These are phyloP conservation scores for Harpalus rufipes DNA, from an alignment of 2,888 invertebrate species.

Conservation along the genomic window DNA sequence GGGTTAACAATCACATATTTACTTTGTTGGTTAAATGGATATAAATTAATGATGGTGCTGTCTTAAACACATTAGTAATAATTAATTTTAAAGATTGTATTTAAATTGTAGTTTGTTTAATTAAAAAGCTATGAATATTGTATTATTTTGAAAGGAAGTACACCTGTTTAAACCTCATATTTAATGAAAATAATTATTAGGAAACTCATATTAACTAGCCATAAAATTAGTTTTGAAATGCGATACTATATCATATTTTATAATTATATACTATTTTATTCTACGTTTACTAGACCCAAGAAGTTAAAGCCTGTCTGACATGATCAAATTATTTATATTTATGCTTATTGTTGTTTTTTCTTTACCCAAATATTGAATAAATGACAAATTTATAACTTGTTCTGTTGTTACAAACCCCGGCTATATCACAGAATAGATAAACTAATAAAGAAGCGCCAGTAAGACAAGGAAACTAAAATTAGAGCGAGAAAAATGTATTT, in stretches of 20 bases:
- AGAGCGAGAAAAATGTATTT: too few relatives aligned
- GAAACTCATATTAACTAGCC: neutral
- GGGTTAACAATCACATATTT: slow-evolving; percentile 38
- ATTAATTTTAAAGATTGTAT: slow-evolving; percentile 27
- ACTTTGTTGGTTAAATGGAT: slow-evolving; percentile 39
- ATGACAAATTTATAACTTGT: too few relatives aligned
- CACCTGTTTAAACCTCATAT: neutral
- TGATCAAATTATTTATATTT: too few relatives aligned
- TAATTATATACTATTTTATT: neutral
- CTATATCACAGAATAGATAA: too few relatives aligned
- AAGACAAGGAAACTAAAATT: too few relatives aligned
- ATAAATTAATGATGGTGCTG: slow-evolving; percentile 26
- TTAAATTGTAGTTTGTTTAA: neutral
- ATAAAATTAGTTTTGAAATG: neutral
- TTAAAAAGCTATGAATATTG: slow-evolving; percentile 2
- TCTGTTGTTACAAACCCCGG: too few relatives aligned
- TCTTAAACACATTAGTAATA: slow-evolving; percentile 12
- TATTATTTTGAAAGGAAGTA: neutral
- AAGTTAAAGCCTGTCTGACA: too few relatives aligned
- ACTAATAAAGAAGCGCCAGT: too few relatives aligned
- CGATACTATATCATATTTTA: neutral
- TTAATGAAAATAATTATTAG: neutral
- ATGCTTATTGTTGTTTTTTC: too few relatives aligned
- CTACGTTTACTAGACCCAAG: too few relatives aligned
- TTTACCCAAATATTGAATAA: too few relatives aligned